Evolutionary conservation across 1,140 invertebrate species (phyloP), one percentile per base, ranked within the genome.

Genomic region (Bombus difficillimus): DNA sequence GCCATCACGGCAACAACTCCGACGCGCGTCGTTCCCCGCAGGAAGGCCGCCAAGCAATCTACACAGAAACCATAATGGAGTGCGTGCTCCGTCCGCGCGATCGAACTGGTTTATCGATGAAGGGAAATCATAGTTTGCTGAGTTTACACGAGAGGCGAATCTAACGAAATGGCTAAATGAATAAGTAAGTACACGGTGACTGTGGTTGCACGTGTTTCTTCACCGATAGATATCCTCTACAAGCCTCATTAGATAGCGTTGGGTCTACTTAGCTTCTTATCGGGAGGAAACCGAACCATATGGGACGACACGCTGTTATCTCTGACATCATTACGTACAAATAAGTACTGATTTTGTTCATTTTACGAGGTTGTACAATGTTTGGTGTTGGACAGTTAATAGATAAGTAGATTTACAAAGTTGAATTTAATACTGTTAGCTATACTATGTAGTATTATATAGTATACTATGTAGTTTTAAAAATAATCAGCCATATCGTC

Each of bases 51-150:
- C 28, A 68, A 73, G 53, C 78, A 53, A 89, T 89, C 68, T 69
- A 79, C 88, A 80, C 80, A 68, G 87, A 77, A 75, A 78, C 72
- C 41, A 37, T 82, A 86, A 75, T 66, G 25, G 69, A 53, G 80
- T 64, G 64, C 75, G 72, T 74, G 37, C 79, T 34, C 28, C 57
- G 32, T 59, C 43, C 73, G n/a, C 18, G 66, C 28, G 28, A 89
- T 89, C 81, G 88, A 90, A 89, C 89, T 87, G 88, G 85, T 90
- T 90, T 89, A 89, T 90, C 85, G 85, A 90, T 87, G 84, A 90
- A 82, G 69, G 78, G 37, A 59, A 72, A 84, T 90, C 64, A 74
- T 90, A 86, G 66, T 41, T 71, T 81, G 47, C 71, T 10, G 3
- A 78, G 39, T 82, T 74, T 89, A 82, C 71, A 72, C 39, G 71